Percentiles rank a stretch among this genome's conserved stretches.
Evolutionary conservation across 2,888 invertebrate species (phyloP).

Genomic region (Cerastis rubricosa): DNA sequence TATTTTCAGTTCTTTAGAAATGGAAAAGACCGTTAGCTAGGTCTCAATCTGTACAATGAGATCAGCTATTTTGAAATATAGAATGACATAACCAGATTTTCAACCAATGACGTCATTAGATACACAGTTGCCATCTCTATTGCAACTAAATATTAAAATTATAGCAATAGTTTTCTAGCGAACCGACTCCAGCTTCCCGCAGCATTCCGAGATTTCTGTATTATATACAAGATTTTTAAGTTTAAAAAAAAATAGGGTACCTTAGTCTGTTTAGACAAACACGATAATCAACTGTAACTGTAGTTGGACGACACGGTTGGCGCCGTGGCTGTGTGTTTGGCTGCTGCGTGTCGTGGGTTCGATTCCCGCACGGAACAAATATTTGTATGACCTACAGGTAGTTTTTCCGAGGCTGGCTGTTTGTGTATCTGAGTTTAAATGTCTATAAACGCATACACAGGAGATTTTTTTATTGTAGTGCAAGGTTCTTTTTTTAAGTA

Average conservation of each 20-base stretch:
- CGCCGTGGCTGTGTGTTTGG: neutral
- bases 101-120: neutral
- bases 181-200: neutral
- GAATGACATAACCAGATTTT: neutral
- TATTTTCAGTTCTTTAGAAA: constrained; percentile 4
- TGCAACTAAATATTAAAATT: neutral
- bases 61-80: neutral
- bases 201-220: too few species aligned
- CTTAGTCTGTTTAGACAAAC: neutral
- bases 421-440: neutral
- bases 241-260: neutral
- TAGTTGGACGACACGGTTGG: too few species aligned
- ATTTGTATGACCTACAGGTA: too few species aligned
- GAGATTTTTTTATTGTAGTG: neutral
- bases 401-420: neutral
- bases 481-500: neutral
- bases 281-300: too few species aligned
- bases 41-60: neutral
- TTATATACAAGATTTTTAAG: neutral
- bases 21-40: neutral
- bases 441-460: too few species aligned
- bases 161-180: neutral
- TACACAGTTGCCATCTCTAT: neutral
- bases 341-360: neutral
- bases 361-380: too few species aligned